Conservation (phyloP, 2,113 vertebrate species). For the Aramus guarauna region DNA sequence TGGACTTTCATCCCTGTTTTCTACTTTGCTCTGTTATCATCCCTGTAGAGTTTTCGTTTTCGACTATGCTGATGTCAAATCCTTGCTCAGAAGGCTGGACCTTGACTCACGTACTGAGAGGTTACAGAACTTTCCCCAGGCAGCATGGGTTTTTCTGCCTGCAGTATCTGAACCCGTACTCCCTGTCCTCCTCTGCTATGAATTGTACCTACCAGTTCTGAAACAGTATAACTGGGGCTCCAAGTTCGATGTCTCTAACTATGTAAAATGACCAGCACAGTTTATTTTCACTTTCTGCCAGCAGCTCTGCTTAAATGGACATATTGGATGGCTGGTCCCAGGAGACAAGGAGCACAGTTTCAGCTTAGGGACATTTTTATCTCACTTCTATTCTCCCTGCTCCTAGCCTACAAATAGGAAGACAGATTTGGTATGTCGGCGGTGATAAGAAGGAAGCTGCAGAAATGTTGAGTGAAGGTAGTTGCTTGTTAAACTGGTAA, state of each 20-base stretch:
- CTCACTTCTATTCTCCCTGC: background rate
- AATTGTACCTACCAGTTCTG: background rate
- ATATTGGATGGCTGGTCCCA: background rate
- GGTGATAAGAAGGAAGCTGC: background rate
- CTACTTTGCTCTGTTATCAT: background rate
- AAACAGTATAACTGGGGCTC: background rate
- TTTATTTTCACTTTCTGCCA: background rate
- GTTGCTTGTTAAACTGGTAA: background rate
- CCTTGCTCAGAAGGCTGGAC: background rate
- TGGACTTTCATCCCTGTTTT: background rate
- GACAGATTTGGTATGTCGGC: background rate
- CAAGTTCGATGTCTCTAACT: background rate
- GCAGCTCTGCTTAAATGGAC: background rate
- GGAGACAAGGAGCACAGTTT: background rate
- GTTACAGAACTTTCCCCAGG: background rate
- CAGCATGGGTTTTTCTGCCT: background rate
- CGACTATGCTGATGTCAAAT: background rate
- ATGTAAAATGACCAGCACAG: background rate
- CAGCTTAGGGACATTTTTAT: background rate
- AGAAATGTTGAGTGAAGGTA: background rate
- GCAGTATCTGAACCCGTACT: background rate
- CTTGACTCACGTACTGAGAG: background rate
- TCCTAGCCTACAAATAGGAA: background rate
- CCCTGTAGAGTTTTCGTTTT: background rate
- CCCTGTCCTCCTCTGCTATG: background rate